These are phyloP conservation scores for Agrotis clavis DNA, from an alignment of 2,888 invertebrate species.

Conservation along the genomic window DNA sequence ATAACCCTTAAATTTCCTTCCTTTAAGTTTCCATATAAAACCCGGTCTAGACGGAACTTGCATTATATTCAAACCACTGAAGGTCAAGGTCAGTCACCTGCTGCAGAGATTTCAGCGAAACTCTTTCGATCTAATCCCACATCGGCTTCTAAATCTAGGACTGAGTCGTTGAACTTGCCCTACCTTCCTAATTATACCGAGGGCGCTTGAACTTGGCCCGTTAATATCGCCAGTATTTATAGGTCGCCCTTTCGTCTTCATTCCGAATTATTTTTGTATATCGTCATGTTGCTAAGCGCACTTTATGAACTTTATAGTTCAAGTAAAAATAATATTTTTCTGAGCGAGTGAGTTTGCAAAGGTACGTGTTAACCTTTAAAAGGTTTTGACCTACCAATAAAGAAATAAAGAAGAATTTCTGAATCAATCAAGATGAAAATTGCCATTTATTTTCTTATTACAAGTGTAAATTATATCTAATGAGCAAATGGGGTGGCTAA, in stretches of 20 bases:
- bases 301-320: conserved; percentile 48
- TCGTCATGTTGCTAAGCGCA: conserved; percentile 13
- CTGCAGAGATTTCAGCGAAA: background rate
- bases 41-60: background rate
- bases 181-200: conserved; percentile 42
- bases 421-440: background rate
- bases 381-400: background rate
- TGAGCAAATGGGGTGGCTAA: no score
- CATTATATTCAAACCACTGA: background rate
- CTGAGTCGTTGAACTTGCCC: conserved; percentile 47
- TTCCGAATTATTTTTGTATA: conserved; percentile 26
- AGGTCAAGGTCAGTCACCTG: conserved; percentile 1
- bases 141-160: background rate
- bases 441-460: background rate
- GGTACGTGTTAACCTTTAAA: background rate
- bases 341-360: no score
- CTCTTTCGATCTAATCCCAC: background rate
- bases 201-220: conserved; percentile 59
- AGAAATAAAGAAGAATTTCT: background rate
- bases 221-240: conserved; percentile 40
- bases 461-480: no score
- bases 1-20: conserved; percentile 2
- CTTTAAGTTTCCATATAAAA: background rate
- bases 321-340: conserved; percentile 18
- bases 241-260: conserved; percentile 43